Base-by-base conservation (phyloP, 2,888 invertebrate genomes). In the Agriopis aurantiaria region DNA sequence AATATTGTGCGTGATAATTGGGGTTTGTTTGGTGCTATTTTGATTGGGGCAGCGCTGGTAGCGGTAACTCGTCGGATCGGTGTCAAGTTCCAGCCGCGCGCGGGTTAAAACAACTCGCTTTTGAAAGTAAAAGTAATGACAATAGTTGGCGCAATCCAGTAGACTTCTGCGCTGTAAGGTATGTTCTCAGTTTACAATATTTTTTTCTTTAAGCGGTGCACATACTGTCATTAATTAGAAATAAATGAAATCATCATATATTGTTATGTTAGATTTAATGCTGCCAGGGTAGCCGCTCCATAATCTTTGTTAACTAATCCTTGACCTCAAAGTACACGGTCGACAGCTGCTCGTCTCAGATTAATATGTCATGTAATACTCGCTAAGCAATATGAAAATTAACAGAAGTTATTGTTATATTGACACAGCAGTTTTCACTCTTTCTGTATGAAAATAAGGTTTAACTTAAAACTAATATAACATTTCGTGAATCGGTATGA, bases 101-200 rank as follows among this genome's bases (percentile, higher is more conserved):
- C 75, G 75, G 75, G 76, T 57, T 80, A 78, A n/a, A n/a, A 79
- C 69, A 72, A 69, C 60, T 72, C 67, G 69, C 65, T 69, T 71
- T 80, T 79, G 82, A 85, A 85, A 85, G 85, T 85, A 85, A 85
- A 84, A 85, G 85, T 84, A 79, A 83, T 80, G 81, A 71, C 75
- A 81, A 71, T 77, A 78, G 82, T 81, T 78, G 79, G 77, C 76
- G 78, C 75, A 79, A 73, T 80, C 75, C 81, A 80, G 79, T 82
- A 84, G 70, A 60, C 74, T 69, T 75, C 78, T 68, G 71, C 73
- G 75, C 68, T 72, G 65, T 53, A 80, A 87, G 89, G 89, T 90
- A 85, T 78, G 88, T 81, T 73, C 61, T 46, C 41, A 65, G 53
- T 78, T 75, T 75, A 71, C 48, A 60, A 61, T 69, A 67, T 45